These are phyloP conservation scores for Lysiphlebus fabarum DNA, from an alignment of 1,140 invertebrate species.

Conservation along the genomic window DNA sequence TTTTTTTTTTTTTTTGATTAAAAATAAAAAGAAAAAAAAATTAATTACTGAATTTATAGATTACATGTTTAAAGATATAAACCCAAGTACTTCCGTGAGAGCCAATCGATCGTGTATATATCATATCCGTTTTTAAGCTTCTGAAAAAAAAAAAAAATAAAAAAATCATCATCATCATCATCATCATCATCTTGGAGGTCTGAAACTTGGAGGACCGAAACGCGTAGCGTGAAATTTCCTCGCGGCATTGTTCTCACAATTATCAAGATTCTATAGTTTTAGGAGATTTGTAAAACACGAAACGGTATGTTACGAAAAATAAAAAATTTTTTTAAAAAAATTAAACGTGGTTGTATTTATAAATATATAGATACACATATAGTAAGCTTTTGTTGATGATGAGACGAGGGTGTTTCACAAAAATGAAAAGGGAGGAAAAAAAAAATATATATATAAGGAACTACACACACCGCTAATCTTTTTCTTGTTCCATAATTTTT, in stretches of 20 bases:
- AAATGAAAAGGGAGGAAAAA: conserved; percentile 46
- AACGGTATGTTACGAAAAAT: neutral
- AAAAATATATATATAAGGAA: conserved; percentile 31
- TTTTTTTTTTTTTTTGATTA: no score
- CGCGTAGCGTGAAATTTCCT: conserved; percentile 48
- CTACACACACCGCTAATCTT: conserved; percentile 45
- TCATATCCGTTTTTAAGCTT: conserved; percentile 3
- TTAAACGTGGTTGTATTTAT: no score
- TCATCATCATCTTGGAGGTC: conserved; percentile 2
- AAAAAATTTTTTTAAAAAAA: no score
- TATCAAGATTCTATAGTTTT: conserved; percentile 55
- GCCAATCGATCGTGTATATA: conserved; percentile 1
- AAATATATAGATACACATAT: neutral
- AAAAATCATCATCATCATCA: no score
- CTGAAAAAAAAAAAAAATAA: conserved; percentile 7
- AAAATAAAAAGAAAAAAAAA: no score
- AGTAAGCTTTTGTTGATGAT: neutral
- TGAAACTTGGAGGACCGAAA: conserved; percentile 16
- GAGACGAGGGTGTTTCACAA: neutral
- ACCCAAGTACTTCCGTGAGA: conserved; percentile 10
- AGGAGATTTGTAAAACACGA: conserved; percentile 32
- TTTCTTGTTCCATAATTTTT: conserved; percentile 26
- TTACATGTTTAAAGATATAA: conserved; percentile 9
- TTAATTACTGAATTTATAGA: neutral
- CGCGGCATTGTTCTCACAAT: conserved; percentile 56